Conservation (phyloP, 1,140 invertebrate species). For the Chymomyza costata region DNA sequence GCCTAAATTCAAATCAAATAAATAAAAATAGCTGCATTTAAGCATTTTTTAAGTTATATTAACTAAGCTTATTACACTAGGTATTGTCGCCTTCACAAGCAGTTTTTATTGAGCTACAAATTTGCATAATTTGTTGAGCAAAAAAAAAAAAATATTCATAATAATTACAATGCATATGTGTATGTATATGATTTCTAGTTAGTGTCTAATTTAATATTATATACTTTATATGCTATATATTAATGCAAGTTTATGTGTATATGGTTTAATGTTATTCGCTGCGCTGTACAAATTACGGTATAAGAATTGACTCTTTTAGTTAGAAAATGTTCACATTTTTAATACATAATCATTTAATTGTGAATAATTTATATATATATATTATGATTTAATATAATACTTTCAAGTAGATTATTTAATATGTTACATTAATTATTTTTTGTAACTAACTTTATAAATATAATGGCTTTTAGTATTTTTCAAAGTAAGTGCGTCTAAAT, state of each 20-base stretch:
- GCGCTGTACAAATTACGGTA: conserved; percentile 75
- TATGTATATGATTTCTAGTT: too few relatives aligned
- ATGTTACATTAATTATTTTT: too few relatives aligned
- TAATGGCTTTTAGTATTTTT: too few relatives aligned
- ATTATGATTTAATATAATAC: too few relatives aligned
- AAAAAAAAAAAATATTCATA: too few relatives aligned
- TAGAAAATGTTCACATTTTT: conserved; percentile 74
- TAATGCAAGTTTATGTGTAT: conserved; percentile 17
- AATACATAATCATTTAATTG: conserved; percentile 72
- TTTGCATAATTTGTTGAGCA: too few relatives aligned
- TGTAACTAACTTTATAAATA: too few relatives aligned
- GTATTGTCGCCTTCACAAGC: conserved; percentile 75
- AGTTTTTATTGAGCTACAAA: too few relatives aligned
- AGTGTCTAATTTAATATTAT: conserved; percentile 26
- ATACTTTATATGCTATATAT: conserved; percentile 29
- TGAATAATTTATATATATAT: conserved; percentile 63
- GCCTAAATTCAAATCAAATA: conserved; percentile 24
- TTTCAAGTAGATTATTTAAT: too few relatives aligned
- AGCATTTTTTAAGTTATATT: conserved; percentile 18
- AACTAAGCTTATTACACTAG: conserved; percentile 51
- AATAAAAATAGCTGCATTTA: conserved; percentile 18
- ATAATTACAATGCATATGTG: too few relatives aligned
- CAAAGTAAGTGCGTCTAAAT: conserved; percentile 49
- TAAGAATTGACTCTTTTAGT: conserved; percentile 76
- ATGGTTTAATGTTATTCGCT: conserved; percentile 60